phyloP scores from a whole-genome alignment of 1,140 invertebrate genomes.

The Pseudomyrmex pallidus region DNA sequence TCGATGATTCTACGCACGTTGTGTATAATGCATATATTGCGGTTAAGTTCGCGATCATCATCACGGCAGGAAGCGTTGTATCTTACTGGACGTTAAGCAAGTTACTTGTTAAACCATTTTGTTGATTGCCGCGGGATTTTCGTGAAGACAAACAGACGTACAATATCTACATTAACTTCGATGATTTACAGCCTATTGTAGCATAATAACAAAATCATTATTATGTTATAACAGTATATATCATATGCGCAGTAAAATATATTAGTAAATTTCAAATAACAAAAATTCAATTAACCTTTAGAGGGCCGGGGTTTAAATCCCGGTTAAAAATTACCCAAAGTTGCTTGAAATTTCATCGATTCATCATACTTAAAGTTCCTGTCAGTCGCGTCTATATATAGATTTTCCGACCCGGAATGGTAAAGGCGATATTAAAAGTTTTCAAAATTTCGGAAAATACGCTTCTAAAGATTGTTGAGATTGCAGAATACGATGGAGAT shows the following conservation, averaged over 20 bases:
- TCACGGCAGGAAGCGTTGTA: constrained; percentile 15
- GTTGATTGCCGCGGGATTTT: constrained; percentile 19
- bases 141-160: not conserved
- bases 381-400: no score
- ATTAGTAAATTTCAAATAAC: not conserved
- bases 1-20: not conserved
- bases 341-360: no score
- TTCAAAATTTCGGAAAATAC: no score
- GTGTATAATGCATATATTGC: not conserved
- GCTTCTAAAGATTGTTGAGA: no score
- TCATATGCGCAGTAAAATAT: not conserved
- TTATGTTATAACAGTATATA: not conserved
- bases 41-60: constrained; percentile 23
- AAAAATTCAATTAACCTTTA: not conserved
- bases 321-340: no score
- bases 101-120: constrained; percentile 47
- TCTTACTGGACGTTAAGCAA: constrained; percentile 10
- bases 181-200: not conserved
- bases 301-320: no score
- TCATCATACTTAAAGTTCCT: no score
- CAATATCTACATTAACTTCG: not conserved
- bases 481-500: no score
- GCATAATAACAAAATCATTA: not conserved
- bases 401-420: no score
- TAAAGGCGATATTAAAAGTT: no score